Base-by-base conservation (phyloP, 2,797 vertebrate species). In the Poeciliopsis turneri region DNA sequence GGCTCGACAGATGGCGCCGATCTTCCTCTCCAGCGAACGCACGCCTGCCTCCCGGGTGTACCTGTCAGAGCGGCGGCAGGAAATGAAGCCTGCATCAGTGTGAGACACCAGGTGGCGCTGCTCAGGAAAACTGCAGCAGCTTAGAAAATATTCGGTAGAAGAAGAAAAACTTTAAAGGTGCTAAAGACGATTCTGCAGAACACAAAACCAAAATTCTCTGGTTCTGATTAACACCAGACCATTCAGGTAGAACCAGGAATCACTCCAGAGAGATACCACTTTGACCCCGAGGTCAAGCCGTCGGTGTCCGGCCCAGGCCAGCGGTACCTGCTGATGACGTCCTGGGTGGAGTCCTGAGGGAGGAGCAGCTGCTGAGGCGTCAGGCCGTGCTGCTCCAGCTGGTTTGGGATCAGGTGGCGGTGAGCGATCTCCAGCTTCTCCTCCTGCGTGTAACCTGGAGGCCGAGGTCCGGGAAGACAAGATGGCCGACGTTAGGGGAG, bases 381-480 rank as follows among this genome's bases (percentile, higher is more conserved):
- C 90, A 99, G 89, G 7, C 98, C 98, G 0, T 99, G 98, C 69
- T 97, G 98, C 45, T 98, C 97, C 90, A 99, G 95, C 80, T 99
- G 98, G 87, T 98, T 98, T 66, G 97, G 97, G 91, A 99, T 98
- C 94, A 99, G 93, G 83, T 99, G 98, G 41, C 98, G 95, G 83
- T 98, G 97, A 45, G 98, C 97, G n/a, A 99, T 99, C 95, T 99
- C 98, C 57, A 97, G 94, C 94, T 99, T 99, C 92, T 99, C 98
- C 86, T 99, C 98, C 85, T 98, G 97, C 0, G 97, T 99, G 86
- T 99, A 99, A 8, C 98, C 98, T 99, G 90, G 4, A 82, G 36
- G 43, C 25, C 9, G 18, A 23, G 39, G 8, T 3, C 1, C 13
- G 13, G 16, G 57, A 30, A 61, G 3, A 39, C 64, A 36, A 53